Evolutionary conservation across 2,888 invertebrate genomes (phyloP).

Genomic region (Epistrophe grossulariae): DNA sequence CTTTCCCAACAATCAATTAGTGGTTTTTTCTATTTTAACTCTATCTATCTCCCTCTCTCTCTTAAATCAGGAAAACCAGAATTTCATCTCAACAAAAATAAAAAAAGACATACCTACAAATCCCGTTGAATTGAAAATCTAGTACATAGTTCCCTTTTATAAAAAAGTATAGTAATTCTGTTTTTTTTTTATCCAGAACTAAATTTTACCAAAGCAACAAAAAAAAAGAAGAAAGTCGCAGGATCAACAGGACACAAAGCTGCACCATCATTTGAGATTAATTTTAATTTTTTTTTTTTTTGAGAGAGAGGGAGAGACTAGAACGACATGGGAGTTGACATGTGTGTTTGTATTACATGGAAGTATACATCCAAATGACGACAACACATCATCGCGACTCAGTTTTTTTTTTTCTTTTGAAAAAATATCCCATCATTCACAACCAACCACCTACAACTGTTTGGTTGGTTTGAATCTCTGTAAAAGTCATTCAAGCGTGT

Average conservation of each 20-base stretch:
- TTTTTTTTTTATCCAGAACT: no score
- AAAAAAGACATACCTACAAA: background rate
- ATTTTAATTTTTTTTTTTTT: background rate
- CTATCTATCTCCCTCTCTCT: background rate
- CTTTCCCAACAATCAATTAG: conserved; percentile 36
- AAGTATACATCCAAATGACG: conserved; percentile 29
- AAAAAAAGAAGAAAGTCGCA: conserved; percentile 7
- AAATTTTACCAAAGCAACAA: conserved; percentile 2
- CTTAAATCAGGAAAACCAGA: background rate
- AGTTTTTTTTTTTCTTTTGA: conserved; percentile 6
- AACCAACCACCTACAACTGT: conserved; percentile 24
- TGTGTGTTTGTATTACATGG: conserved; percentile 63
- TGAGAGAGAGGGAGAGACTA: conserved; percentile 4
- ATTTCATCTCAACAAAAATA: background rate
- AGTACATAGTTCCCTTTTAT: background rate
- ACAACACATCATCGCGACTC: conserved; percentile 59
- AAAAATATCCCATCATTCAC: conserved; percentile 27
- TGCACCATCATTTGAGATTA: conserved; percentile 42
- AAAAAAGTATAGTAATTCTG: background rate
- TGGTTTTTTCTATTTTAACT: conserved; percentile 1
- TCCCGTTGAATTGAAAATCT: conserved; percentile 34
- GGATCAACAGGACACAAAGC: conserved; percentile 67
- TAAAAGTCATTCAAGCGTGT: conserved; percentile 64
- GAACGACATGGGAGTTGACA: conserved; percentile 67
- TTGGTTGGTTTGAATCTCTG: conserved; percentile 54